Conservation (phyloP, 2,113 vertebrate species). For the Amphiprion ocellaris region DNA sequence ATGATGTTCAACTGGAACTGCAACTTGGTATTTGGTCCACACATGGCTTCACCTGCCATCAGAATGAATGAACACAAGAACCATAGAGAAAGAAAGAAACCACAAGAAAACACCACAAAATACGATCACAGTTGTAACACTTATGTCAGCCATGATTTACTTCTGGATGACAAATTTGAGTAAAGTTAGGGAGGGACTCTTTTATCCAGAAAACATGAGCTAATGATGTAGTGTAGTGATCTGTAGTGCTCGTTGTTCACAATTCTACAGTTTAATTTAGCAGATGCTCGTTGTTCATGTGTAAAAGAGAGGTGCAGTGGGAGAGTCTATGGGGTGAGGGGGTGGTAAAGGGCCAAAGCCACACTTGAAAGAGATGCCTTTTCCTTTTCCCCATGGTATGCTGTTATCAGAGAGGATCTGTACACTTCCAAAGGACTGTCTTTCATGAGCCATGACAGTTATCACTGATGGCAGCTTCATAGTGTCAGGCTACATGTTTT, state of each 20-base stretch:
- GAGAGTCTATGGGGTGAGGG: neutral
- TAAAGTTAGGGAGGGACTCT: constrained; percentile 69
- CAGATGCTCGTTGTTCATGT: neutral
- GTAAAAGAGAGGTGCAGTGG: neutral
- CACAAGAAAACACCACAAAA: too few species aligned
- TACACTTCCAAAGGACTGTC: constrained; percentile 28
- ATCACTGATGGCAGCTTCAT: constrained; percentile 59
- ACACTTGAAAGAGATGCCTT: constrained; percentile 41
- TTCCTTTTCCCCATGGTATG: neutral
- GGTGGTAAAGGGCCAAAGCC: constrained; percentile 13
- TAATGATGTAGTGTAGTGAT: constrained; percentile 21
- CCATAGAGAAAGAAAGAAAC: too few species aligned
- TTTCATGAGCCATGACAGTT: constrained; percentile 49
- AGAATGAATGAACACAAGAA: too few species aligned
- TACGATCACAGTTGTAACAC: too few species aligned
- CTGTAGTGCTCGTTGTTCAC: neutral
- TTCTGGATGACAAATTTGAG: constrained; percentile 4
- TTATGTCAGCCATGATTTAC: constrained; percentile 52
- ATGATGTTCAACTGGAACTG: too few species aligned
- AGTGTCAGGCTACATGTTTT: constrained; percentile 49
- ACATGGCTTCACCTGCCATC: too few species aligned
- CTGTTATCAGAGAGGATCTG: constrained; percentile 54
- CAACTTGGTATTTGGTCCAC: too few species aligned
- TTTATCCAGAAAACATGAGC: constrained; percentile 65
- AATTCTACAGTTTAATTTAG: too few species aligned